These are phyloP conservation scores for Coryphaenoides rupestris DNA, from an alignment of 2,113 vertebrate genomes.

Conservation along the genomic window DNA sequence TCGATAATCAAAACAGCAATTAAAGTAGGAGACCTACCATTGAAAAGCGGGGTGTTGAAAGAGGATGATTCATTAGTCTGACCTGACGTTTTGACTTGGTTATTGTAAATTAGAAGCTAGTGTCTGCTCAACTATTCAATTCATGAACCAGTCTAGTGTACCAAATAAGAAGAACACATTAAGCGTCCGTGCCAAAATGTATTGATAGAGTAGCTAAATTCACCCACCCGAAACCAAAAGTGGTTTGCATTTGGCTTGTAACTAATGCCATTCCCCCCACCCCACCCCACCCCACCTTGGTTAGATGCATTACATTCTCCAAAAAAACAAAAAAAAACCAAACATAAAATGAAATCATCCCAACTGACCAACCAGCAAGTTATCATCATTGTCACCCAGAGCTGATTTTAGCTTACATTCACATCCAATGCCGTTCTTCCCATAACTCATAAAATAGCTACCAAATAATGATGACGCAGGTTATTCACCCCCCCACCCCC, in stretches of 20 bases:
- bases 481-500: neutral
- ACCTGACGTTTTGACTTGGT: slow-evolving; percentile 57
- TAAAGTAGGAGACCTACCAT: slow-evolving; percentile 59
- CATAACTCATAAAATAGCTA: slow-evolving; percentile 22
- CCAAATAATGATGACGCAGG: neutral
- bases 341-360: no score
- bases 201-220: no score
- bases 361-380: neutral
- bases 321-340: neutral
- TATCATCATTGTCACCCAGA: neutral
- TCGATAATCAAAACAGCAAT: slow-evolving; percentile 59
- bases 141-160: slow-evolving; percentile 1
- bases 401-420: slow-evolving; percentile 20
- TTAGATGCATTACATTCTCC: slow-evolving; percentile 4
- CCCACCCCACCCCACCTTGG: neutral
- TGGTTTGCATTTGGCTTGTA: no score
- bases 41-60: slow-evolving; percentile 55
- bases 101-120: slow-evolving; percentile 12
- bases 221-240: no score
- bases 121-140: slow-evolving; percentile 2
- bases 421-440: slow-evolving; percentile 6
- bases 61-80: slow-evolving; percentile 58
- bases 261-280: no score
- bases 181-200: no score
- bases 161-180: slow-evolving; percentile 19